A percentile compares a stretch with the other conserved stretches of the same genome.
These are phyloP conservation scores for Sebastes diploproa DNA, from an alignment of 2,797 vertebrate genomes.

Conservation along the genomic window DNA sequence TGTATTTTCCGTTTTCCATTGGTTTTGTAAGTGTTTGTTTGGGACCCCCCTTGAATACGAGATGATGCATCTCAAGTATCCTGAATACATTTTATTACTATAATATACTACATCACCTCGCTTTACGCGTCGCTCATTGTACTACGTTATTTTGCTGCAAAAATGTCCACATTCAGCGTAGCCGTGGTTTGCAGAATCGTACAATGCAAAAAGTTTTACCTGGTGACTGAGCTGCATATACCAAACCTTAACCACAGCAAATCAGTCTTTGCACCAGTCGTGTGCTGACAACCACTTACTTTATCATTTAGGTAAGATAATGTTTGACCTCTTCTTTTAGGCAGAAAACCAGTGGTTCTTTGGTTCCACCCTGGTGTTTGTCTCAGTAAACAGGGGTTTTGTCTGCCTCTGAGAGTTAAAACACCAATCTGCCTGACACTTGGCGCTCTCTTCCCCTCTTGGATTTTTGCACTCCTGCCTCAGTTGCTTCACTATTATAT, in stretches of 20 bases:
- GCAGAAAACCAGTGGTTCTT: neutral
- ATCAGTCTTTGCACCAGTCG: neutral
- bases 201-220: no score
- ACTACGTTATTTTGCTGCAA: no score
- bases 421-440: slow-evolving; percentile 24
- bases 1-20: no score
- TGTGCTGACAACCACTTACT: neutral
- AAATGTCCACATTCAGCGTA: no score
- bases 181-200: no score
- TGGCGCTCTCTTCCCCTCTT: slow-evolving; percentile 4
- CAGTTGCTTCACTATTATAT: slow-evolving; percentile 10
- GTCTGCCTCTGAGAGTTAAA: slow-evolving; percentile 4
- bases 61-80: no score
- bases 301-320: neutral
- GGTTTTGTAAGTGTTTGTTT: no score
- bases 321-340: neutral
- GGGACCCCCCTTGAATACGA: no score
- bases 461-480: slow-evolving; percentile 8
- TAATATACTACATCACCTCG: no score
- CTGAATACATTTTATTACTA: no score
- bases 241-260: neutral
- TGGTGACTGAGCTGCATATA: no score
- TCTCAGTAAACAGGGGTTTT: neutral
- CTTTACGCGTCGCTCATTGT: no score
- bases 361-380: neutral